Evolutionary conservation across 2,797 vertebrate genomes (phyloP), one percentile per base, ranked within the genome.

Genomic region (Argya squamiceps): DNA sequence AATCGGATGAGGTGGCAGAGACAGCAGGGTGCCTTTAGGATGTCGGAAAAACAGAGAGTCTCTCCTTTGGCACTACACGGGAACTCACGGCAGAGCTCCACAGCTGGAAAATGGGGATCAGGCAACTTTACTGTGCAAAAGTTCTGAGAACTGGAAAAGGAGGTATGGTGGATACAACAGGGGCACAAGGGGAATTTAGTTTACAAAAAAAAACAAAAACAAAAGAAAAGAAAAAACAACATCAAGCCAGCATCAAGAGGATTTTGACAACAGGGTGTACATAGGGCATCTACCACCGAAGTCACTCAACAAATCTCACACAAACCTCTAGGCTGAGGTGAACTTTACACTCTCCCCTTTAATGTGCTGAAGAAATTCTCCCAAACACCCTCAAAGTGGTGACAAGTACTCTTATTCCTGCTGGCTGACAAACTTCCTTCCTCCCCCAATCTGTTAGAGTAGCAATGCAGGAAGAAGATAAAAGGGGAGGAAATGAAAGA

Each of bases 291-390:
- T 88, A 90, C 89, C 75, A 77, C 47, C 59, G 20, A 87, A 93
- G 78, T 80, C 77, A 84, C 46, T 39, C 59, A 50, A 82, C 64
- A 94, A 64, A 83, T 79, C 91, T 95, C 89, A 92, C 93, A 77
- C 74, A 49, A 85, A 84, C 60, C 91, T 95, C 79, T 56, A 90
- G 78, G 88, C 68, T 93, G 93, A 95, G 85, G 63, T 88, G 89
- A 97, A 88, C 87, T 96, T 94, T 92, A 87, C 78, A 87, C 89
- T 95, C 43, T 73, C 83, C 91, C 21, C 78, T 89, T 47, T 69
- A 82, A 84, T 64, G 73, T 95, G 78, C 83, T 91, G 77, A 91
- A 91, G 55, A 86, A 97, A 96, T 82, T 90, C 71, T 96, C 91
- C 83, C 84, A 91, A 95, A 87, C 60, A 77, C 85, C 80, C 88